Evolutionary conservation across 2,113 vertebrate species (phyloP).

Genomic region (Paramisgurnus dabryanus): DNA sequence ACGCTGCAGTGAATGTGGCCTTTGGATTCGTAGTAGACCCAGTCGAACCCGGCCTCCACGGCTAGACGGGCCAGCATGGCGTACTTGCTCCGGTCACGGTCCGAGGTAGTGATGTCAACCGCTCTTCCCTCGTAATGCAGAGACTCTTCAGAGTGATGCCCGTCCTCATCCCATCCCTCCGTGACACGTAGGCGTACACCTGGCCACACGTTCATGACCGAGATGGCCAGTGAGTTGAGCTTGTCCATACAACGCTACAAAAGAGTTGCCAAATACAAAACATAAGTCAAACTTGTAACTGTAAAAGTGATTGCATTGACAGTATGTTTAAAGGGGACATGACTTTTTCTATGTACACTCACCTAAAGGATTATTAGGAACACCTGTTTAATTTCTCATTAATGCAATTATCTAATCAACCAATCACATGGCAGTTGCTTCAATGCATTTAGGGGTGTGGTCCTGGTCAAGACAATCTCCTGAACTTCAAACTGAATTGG

Average conservation of each 20-base stretch:
- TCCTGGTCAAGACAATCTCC: too few species aligned
- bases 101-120: slow-evolving; percentile 75
- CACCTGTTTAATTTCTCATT: too few species aligned
- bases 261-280: not conserved
- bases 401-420: too few species aligned
- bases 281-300: not conserved
- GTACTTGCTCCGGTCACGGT: slow-evolving; percentile 74
- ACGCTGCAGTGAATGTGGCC: slow-evolving; percentile 77
- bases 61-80: slow-evolving; percentile 74
- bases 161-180: slow-evolving; percentile 76
- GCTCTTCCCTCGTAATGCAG: slow-evolving; percentile 75
- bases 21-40: slow-evolving; percentile 77
- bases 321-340: too few species aligned
- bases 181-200: slow-evolving; percentile 72
- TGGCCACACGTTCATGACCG: slow-evolving; percentile 75
- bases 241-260: slow-evolving; percentile 74
- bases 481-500: too few species aligned
- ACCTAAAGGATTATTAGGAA: too few species aligned
- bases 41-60: slow-evolving; percentile 74
- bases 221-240: slow-evolving; percentile 74
- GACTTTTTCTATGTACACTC: too few species aligned
- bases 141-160: slow-evolving; percentile 74
- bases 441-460: too few species aligned
- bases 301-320: too few species aligned
- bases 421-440: too few species aligned